These are phyloP conservation scores for Gymnoscopelus microlampas DNA, from an alignment of 2,797 vertebrate species.

Conservation along the genomic window DNA sequence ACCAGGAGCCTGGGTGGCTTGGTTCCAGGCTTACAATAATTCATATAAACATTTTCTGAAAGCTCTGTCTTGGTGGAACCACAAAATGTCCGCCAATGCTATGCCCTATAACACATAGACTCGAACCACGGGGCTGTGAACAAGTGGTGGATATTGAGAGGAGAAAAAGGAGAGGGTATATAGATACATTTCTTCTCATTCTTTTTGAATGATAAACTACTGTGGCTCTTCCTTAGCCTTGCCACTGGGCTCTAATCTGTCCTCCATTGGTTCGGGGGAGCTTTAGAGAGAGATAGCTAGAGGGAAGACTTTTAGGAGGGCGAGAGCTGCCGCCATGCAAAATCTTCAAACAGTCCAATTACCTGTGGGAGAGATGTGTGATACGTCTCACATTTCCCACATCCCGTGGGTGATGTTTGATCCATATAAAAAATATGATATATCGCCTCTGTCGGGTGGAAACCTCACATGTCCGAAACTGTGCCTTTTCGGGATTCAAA, in stretches of 20 bases:
- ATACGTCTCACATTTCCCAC: slow-evolving; percentile 39
- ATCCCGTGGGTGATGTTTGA: slow-evolving; percentile 21
- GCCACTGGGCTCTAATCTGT: slow-evolving; percentile 31
- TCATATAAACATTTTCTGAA: too few relatives aligned
- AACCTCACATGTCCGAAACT: too few relatives aligned
- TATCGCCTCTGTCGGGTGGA: too few relatives aligned
- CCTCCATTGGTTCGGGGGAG: slow-evolving; percentile 39
- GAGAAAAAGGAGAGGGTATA: slow-evolving; percentile 6
- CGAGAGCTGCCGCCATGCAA: slow-evolving; percentile 49
- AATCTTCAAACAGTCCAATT: slow-evolving; percentile 65
- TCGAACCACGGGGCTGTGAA: slow-evolving; percentile 4
- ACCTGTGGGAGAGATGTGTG: slow-evolving; percentile 55
- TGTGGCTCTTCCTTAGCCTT: slow-evolving; percentile 26
- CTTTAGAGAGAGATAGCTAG: slow-evolving; percentile 54
- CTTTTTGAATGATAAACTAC: slow-evolving; percentile 46
- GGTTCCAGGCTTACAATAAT: too few relatives aligned
- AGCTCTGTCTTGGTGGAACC: too few relatives aligned
- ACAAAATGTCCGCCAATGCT: too few relatives aligned
- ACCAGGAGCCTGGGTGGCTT: too few relatives aligned
- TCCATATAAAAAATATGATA: too few relatives aligned
- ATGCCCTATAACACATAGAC: too few relatives aligned
- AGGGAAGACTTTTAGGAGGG: slow-evolving; percentile 51
- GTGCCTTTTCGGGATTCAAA: too few relatives aligned
- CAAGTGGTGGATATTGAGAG: slow-evolving; percentile 8
- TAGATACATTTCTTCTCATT: slow-evolving; percentile 23